Evolutionary conservation across 2,113 vertebrate genomes (phyloP), one percentile per base, ranked within the genome.

Genomic region (Anhinga anhinga): DNA sequence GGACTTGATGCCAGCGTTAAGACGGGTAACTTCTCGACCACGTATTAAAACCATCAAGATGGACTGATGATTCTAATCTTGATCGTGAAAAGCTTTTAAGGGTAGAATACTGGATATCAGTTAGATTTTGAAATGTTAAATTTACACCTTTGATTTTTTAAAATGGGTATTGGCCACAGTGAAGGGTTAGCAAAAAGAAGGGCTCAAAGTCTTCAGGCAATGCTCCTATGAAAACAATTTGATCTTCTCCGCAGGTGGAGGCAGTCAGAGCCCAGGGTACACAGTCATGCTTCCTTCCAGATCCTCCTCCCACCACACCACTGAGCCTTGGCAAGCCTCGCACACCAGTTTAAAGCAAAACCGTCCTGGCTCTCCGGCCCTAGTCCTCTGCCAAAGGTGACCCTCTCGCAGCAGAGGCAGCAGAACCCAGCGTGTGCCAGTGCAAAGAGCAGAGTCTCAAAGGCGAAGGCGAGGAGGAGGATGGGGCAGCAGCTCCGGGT

Each of bases 1-100:
- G 67, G 71, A 91, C 71, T 69, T 74, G 88, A 97, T 92, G 40
- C 4, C 42, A 97, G 98, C 4, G 20, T 95, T 95, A 82, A 90
- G 55, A 93, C 9, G 93, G 97, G 93, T n/a, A 97, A 97, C 96
- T 97, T 97, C 96, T 96, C 85, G 97, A 97, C 88, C 96, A 90
- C n/a, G 3, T 32, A 77, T 93, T 95, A 91, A 91, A 81, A 85
- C 86, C 89, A 95, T 95, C 94, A 55, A 47, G 58, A 17, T 12
- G 67, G 81, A 72, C 70, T 90, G 93, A 96, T 95, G 91, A 93
- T 94, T 96, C 95, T 93, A 94, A 91, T 82, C 56, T 63, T 84
- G 82, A 86, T 94, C 80, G 47, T 82, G 85, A 62, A 92, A 95
- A 88, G 78, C 73, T 97, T 95, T 97, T 82, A 93, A 96, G 91